phyloP scores from a whole-genome alignment of 2,113 vertebrate genomes.

The Rhineura floridana region DNA sequence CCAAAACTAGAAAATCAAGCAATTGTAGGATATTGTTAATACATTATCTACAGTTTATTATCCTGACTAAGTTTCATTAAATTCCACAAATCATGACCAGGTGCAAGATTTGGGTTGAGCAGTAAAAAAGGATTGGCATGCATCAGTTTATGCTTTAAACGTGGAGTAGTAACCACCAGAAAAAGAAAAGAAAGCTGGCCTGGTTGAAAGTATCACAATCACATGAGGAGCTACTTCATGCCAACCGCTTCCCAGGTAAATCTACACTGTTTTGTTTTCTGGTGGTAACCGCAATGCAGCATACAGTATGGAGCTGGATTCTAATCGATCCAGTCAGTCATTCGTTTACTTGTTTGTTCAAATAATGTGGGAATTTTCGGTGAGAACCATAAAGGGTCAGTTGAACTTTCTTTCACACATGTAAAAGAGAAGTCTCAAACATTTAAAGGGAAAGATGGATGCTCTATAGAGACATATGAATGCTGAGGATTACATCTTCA shows the following conservation, averaged over 20 bases:
- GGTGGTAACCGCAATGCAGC: background rate
- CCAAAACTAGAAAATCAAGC: background rate
- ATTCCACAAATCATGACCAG: conserved; percentile 1
- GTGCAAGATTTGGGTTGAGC: background rate
- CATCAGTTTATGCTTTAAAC: background rate
- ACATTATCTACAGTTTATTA: background rate
- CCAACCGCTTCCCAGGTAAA: background rate
- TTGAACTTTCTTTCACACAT: conserved; percentile 1
- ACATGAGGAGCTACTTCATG: background rate
- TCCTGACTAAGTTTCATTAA: background rate
- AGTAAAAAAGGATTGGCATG: background rate
- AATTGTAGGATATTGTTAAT: background rate
- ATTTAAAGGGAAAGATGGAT: background rate
- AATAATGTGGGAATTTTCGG: background rate
- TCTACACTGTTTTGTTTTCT: background rate
- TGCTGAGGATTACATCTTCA: background rate
- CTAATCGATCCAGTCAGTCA: background rate
- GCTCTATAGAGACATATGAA: background rate
- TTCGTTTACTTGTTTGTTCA: background rate
- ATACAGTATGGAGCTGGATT: background rate
- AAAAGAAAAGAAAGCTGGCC: background rate
- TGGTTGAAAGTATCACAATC: background rate
- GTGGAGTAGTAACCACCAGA: background rate
- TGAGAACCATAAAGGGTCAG: conserved; percentile 2
- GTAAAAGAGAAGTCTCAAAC: background rate